These are phyloP conservation scores for Pavo muticus DNA, from an alignment of 2,113 vertebrate species.

Conservation along the genomic window DNA sequence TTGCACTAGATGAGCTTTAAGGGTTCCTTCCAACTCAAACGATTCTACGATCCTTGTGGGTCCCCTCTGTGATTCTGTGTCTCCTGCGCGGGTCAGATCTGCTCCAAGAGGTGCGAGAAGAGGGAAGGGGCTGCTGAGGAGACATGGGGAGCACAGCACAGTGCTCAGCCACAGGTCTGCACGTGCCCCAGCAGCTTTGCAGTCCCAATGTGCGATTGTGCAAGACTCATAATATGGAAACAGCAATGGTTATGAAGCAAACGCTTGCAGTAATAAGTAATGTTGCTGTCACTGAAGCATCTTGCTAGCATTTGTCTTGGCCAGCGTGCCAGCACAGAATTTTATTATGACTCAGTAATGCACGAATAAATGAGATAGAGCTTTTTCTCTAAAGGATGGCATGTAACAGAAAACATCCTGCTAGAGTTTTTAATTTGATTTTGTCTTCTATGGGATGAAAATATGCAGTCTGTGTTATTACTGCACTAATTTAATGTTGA, in stretches of 20 bases:
- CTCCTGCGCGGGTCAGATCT: not conserved
- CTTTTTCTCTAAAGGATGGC: constrained; percentile 28
- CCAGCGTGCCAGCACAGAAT: constrained; percentile 13
- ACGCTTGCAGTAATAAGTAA: not conserved
- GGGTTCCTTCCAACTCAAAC: too few relatives aligned
- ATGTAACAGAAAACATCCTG: constrained; percentile 30
- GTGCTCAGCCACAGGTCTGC: not conserved
- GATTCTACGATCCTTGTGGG: too few relatives aligned
- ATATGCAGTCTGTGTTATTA: constrained; percentile 22
- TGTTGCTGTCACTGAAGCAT: not conserved
- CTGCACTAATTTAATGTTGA: constrained; percentile 34
- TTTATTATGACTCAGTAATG: constrained; percentile 27
- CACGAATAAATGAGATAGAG: constrained; percentile 27
- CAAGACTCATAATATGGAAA: not conserved
- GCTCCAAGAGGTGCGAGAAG: not conserved
- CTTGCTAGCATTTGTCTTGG: constrained; percentile 36
- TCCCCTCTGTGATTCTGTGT: not conserved
- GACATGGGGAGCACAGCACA: fast-evolving
- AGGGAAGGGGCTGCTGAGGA: not conserved
- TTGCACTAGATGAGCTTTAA: too few relatives aligned
- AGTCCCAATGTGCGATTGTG: not conserved
- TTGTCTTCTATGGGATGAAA: constrained; percentile 37
- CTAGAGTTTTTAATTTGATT: constrained; percentile 54
- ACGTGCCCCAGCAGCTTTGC: not conserved
- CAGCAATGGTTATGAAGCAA: not conserved